Evolutionary conservation across 2,888 invertebrate species (phyloP).

Genomic region (Dendrolimus houi): DNA sequence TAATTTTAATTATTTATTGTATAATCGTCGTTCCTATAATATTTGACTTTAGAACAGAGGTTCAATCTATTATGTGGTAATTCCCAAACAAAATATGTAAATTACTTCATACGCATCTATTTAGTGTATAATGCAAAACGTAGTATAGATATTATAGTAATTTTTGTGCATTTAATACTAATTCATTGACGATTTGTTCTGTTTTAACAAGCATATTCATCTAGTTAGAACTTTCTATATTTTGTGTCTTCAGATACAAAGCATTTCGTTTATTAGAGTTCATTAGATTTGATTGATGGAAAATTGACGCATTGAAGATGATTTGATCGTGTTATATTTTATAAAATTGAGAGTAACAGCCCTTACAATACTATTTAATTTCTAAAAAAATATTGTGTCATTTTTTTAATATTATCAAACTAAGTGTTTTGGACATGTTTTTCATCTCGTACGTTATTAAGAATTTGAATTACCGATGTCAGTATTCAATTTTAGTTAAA

Average conservation of each 20-base stretch:
- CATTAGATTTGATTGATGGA: background rate
- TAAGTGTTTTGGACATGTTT: background rate
- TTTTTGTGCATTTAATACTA: constrained; percentile 28
- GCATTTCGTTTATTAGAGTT: background rate
- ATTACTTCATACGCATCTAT: constrained; percentile 33
- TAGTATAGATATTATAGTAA: constrained; percentile 20
- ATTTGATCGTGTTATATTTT: background rate
- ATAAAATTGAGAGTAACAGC: too few species aligned
- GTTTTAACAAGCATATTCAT: background rate
- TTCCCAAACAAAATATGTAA: constrained; percentile 24
- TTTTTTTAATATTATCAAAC: too few species aligned
- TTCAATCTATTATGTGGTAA: background rate
- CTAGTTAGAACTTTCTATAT: too few species aligned
- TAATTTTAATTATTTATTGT: too few species aligned
- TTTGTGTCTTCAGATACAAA: too few species aligned
- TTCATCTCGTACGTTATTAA: background rate
- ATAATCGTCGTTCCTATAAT: too few species aligned
- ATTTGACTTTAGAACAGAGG: background rate
- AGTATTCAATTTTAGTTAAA: constrained; percentile 35
- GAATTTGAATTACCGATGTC: constrained; percentile 36
- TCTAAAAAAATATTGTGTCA: too few species aligned
- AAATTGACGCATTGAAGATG: background rate
- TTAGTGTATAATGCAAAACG: constrained; percentile 8
- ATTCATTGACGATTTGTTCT: background rate
- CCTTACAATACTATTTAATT: too few species aligned